Evolutionary conservation across 2,888 invertebrate genomes (phyloP).

Genomic region (Dynastes hyllus): DNA sequence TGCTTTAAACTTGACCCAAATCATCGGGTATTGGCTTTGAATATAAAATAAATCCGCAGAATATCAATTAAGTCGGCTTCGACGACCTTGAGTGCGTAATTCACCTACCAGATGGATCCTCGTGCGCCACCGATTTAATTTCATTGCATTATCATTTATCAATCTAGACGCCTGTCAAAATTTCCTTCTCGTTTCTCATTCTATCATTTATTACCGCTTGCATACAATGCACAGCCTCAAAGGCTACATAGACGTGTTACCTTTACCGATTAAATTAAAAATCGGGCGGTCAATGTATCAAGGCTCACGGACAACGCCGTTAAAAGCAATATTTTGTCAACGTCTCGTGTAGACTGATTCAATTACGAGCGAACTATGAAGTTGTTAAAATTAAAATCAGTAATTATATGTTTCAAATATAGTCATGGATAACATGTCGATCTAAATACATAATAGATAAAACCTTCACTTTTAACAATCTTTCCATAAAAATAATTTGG

Average conservation of each 20-base stretch:
- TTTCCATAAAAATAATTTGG: no score
- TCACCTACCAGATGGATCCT: slow-evolving; percentile 35
- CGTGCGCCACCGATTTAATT: slow-evolving; percentile 22
- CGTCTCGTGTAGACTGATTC: neutral
- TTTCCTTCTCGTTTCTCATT: slow-evolving; percentile 8
- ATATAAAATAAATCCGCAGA: slow-evolving; percentile 55
- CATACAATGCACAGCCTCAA: neutral
- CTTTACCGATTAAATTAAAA: slow-evolving; percentile 26
- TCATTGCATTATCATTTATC: neutral
- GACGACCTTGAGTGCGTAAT: slow-evolving; percentile 36
- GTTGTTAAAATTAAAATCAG: no score
- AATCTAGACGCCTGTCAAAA: slow-evolving; percentile 31
- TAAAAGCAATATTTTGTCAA: slow-evolving; percentile 7
- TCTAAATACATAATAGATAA: no score
- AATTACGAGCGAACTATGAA: neutral
- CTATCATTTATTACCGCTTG: slow-evolving; percentile 17
- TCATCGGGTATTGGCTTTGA: slow-evolving; percentile 55
- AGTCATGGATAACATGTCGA: no score
- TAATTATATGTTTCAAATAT: no score
- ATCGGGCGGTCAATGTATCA: slow-evolving; percentile 10
- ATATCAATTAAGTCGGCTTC: slow-evolving; percentile 53
- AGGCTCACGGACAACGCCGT: slow-evolving; percentile 1
- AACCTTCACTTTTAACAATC: no score
- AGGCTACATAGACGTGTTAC: slow-evolving; percentile 27
- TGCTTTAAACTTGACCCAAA: slow-evolving; percentile 60